A percentile compares a stretch with the other conserved stretches of the same genome.
Evolutionary conservation across 2,888 invertebrate genomes (phyloP).

Genomic region (Hipparchia sbordonii): DNA sequence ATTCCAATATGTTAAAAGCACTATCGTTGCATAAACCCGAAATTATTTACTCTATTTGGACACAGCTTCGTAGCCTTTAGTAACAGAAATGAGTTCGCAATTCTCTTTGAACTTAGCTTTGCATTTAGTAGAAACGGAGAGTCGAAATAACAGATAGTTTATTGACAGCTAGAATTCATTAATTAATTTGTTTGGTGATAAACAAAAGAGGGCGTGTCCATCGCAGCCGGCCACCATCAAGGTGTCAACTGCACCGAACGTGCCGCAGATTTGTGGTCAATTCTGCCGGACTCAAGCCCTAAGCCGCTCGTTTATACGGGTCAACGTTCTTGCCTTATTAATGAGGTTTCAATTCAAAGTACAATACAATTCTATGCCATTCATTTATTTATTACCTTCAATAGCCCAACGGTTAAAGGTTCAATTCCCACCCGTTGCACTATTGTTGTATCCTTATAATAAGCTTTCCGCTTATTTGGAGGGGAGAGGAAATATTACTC

Average conservation of each 20-base stretch:
- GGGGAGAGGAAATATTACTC: too few relatives aligned
- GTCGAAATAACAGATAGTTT: slow-evolving; percentile 15
- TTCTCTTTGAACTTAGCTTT: background rate
- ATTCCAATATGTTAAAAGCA: slow-evolving; percentile 10
- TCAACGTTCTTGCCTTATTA: slow-evolving; percentile 41
- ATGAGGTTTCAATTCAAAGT: slow-evolving; percentile 32
- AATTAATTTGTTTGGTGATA: slow-evolving; percentile 63
- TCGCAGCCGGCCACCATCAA: slow-evolving; percentile 55
- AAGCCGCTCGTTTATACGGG: slow-evolving; percentile 51
- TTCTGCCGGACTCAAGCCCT: slow-evolving; percentile 53
- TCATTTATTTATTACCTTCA: background rate
- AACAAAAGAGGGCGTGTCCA: slow-evolving; percentile 72
- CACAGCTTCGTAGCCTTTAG: background rate
- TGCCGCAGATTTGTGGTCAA: slow-evolving; percentile 78
- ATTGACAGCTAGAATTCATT: slow-evolving; percentile 42
- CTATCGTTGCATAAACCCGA: background rate
- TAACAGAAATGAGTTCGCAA: background rate
- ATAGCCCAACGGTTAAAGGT: too few relatives aligned
- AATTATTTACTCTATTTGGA: slow-evolving; percentile 2
- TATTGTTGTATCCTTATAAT: too few relatives aligned
- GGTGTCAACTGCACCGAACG: slow-evolving; percentile 61
- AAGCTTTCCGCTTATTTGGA: too few relatives aligned
- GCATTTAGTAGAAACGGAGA: background rate
- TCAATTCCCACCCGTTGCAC: too few relatives aligned
- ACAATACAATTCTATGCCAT: background rate